Conservation (phyloP, 2,797 vertebrate species). For the Heteromormyrus szaboi region DNA sequence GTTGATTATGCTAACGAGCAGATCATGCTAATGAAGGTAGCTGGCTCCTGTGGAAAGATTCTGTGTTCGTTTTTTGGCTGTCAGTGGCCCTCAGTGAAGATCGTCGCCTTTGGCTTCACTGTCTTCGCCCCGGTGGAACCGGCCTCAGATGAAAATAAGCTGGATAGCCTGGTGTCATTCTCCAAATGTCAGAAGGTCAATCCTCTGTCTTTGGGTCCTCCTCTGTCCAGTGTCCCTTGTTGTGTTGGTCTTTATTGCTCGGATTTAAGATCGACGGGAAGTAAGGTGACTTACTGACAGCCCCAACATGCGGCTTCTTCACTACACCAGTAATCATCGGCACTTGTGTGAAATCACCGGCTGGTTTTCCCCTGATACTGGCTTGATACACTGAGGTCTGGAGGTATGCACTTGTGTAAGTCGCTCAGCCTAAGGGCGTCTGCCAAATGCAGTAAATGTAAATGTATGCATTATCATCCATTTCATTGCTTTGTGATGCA, state of each 20-base stretch:
- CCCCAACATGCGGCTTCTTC: neutral
- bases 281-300: neutral
- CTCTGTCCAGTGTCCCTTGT: neutral
- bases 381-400: neutral
- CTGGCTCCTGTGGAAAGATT: neutral
- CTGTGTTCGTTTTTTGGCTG: neutral
- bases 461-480: neutral
- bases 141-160: slow-evolving; percentile 33
- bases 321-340: neutral
- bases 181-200: slow-evolving; percentile 46
- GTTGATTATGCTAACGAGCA: neutral
- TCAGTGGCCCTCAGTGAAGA: neutral
- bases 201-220: slow-evolving; percentile 22
- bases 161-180: slow-evolving; percentile 36
- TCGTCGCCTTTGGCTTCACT: neutral
- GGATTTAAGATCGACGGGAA: neutral
- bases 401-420: neutral
- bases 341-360: neutral
- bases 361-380: neutral
- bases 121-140: slow-evolving; percentile 5
- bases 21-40: neutral
- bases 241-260: neutral
- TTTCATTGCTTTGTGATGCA: neutral
- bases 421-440: neutral
- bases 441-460: neutral